Evolutionary conservation across 92 coral and sea anemone species (phyloP).

Genomic region (Plumapathes pennacea): DNA sequence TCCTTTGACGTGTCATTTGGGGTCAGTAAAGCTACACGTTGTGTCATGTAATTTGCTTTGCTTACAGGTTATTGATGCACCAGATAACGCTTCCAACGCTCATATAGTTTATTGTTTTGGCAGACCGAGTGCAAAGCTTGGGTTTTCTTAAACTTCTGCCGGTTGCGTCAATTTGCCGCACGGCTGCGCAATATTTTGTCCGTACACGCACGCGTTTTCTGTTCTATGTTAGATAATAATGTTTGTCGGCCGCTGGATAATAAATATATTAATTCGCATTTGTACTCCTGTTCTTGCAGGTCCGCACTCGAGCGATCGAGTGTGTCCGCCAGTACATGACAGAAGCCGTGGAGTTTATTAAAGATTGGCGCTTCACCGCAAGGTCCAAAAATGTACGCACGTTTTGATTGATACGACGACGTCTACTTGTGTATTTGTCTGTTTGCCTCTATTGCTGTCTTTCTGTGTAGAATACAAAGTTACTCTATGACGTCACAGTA

Average conservation of each 20-base stretch:
- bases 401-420: no score
- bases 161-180: no score
- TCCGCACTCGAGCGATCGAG: slow-evolving; percentile 94
- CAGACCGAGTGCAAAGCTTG: not conserved
- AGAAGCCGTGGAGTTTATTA: slow-evolving; percentile 90
- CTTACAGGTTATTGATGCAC: not conserved
- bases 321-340: slow-evolving; percentile 77
- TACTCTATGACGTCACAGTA: not conserved
- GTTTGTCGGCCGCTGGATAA: no score
- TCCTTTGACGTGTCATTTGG: slow-evolving; percentile 85
- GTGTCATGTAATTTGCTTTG: not conserved
- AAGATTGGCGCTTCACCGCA: slow-evolving; percentile 93
- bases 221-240: no score
- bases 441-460: not conserved
- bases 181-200: no score
- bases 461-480: not conserved
- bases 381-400: slow-evolving; percentile 71
- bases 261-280: no score
- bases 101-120: no score
- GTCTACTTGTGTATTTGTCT: no score
- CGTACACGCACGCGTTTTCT: no score
- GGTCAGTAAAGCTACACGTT: slow-evolving; percentile 60
- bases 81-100: not conserved
- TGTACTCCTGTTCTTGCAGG: slow-evolving; percentile 27
- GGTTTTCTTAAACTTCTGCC: no score